Evolutionary conservation across 2,888 invertebrate species (phyloP).

Genomic region (Rhagonycha lutea): DNA sequence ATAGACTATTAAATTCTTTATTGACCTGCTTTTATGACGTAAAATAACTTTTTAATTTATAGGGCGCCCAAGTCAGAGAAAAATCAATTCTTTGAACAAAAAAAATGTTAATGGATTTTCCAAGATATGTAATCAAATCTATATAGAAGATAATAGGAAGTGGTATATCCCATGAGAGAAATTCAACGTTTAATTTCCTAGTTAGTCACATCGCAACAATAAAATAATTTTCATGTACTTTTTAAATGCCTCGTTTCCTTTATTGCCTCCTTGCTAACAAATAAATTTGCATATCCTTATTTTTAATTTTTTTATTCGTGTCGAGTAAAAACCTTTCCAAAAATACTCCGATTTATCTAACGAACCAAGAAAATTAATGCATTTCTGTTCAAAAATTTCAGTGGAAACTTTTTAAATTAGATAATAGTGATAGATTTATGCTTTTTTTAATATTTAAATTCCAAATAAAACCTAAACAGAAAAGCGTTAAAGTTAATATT

Average conservation of each 20-base stretch:
- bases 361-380: background rate
- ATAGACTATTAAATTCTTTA: too few relatives aligned
- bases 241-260: background rate
- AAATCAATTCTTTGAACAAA: background rate
- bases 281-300: background rate
- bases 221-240: background rate
- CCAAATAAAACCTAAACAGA: background rate
- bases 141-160: background rate
- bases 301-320: background rate
- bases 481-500: background rate
- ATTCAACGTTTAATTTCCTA: background rate
- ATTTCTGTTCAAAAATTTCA: background rate
- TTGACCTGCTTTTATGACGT: too few relatives aligned
- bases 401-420: background rate
- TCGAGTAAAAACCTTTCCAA: background rate
- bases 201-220: background rate
- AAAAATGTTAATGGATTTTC: background rate
- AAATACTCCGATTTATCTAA: background rate
- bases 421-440: background rate
- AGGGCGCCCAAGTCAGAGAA: too few relatives aligned
- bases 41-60: too few relatives aligned
- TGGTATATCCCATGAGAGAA: background rate
- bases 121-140: background rate
- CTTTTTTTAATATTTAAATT: background rate
- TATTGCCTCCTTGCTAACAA: background rate